Conservation (phyloP, 2,113 vertebrate genomes). For the Rhagologus leucostigma region DNA sequence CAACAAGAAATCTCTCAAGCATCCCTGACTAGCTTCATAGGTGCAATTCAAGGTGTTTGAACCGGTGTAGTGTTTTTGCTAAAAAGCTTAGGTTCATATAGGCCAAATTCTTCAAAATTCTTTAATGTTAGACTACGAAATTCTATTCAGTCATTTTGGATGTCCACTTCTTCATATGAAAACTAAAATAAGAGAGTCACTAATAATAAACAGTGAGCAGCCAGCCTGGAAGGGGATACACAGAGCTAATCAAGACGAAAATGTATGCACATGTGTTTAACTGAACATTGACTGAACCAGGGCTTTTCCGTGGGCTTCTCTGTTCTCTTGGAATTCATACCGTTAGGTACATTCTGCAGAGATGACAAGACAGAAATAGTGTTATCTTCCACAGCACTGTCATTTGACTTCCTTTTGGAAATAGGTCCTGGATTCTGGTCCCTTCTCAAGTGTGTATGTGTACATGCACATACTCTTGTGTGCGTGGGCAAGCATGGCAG, state of each 20-base stretch:
- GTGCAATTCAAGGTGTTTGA: neutral
- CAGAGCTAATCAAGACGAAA: neutral
- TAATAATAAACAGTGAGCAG: neutral
- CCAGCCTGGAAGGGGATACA: neutral
- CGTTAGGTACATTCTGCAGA: neutral
- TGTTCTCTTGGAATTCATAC: neutral
- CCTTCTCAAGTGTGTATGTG: neutral
- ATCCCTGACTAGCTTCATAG: neutral
- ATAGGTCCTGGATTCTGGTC: neutral
- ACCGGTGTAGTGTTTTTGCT: neutral
- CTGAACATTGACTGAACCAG: neutral
- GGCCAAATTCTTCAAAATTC: neutral
- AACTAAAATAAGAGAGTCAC: neutral
- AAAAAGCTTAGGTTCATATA: neutral
- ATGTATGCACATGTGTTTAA: rapidly evolving
- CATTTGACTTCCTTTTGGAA: neutral
- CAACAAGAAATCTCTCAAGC: neutral
- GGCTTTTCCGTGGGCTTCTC: neutral
- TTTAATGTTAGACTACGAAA: neutral
- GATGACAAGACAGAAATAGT: neutral
- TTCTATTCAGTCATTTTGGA: neutral
- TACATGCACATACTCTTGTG: neutral
- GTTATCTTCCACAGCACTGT: neutral
- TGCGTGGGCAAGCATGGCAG: rapidly evolving
- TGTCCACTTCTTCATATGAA: neutral